Evolutionary conservation across 2,797 vertebrate genomes (phyloP).

Genomic region (Myripristis jacobus): DNA sequence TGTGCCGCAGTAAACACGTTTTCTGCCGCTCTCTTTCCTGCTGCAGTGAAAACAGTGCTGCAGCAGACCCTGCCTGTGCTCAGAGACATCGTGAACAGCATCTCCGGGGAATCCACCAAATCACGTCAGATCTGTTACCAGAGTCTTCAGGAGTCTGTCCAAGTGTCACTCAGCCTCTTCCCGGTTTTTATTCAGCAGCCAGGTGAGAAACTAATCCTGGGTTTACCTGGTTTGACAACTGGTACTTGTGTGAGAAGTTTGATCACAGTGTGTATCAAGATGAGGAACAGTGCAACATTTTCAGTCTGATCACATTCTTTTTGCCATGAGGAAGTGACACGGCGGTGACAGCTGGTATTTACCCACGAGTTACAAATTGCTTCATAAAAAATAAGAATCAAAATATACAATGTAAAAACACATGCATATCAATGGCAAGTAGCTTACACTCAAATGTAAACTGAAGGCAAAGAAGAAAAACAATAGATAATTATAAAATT

Average conservation of each 20-base stretch:
- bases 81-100: constrained; percentile 93
- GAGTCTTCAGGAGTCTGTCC: constrained; percentile 96
- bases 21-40: background rate
- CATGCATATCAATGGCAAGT: too few relatives aligned
- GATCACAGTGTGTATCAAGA: background rate
- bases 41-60: constrained; percentile 90
- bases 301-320: too few relatives aligned
- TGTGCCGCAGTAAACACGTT: background rate
- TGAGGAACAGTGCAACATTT: background rate
- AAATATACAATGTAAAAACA: too few relatives aligned
- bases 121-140: constrained; percentile 99
- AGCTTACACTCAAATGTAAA: too few relatives aligned
- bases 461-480: too few relatives aligned
- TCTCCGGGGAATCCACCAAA: constrained; percentile 96
- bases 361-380: too few relatives aligned
- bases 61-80: constrained; percentile 94
- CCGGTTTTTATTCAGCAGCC: constrained; percentile 97
- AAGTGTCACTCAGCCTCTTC: constrained; percentile 96
- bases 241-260: background rate
- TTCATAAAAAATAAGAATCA: too few relatives aligned
- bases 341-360: too few relatives aligned
- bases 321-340: too few relatives aligned
- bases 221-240: background rate
- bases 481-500: too few relatives aligned
- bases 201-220: constrained; percentile 80